Evolutionary conservation across 2,113 vertebrate genomes (phyloP), one percentile per base, ranked within the genome.

Genomic region (Chloropsis cyanopogon): DNA sequence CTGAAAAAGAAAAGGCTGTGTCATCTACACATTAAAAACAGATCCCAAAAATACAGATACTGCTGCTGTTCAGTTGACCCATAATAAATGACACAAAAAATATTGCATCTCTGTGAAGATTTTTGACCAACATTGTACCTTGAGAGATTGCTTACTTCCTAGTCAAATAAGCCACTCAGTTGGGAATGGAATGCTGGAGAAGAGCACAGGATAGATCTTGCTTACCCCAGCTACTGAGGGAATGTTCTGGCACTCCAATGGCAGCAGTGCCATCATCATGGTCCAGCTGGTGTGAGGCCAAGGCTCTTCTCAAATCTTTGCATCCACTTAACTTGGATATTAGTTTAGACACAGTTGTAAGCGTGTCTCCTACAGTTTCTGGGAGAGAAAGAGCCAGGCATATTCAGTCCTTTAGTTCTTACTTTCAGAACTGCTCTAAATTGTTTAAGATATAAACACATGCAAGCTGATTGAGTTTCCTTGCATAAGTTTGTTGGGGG

Each of bases 201-300:
- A 68, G 11, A 61, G 8, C 7, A 33, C 8, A 57, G 24, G 11
- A n/a, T 5, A 46, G 42, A n/a, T 73, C 70, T 86, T 70, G 28
- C 13, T 71, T 26, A 72, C 10, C 11, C 21, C 54, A 81, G 31
- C 24, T 81, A 20, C 12, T 49, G 18, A 65, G 28, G 28, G 31
- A 47, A 46, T 7, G 2, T 57, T 69, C 28, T 63, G 25, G 12
- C 24, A 20, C 6, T 70, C 8, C 0, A 0, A 2, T 26, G 11
- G 7, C 31, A 41, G 13, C 20, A 73, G 21, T 44, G 16, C 24
- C 20, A 12, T 8, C 11, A 56, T 82, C 14, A 6, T 7, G 9
- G 49, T 66, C 39, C 49, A 23, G 42, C 53, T 71, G 18, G 14
- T 86, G 16, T 35, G 9, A 71, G 26, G 21, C 41, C 35, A 92